Base-by-base conservation (phyloP, 2,888 invertebrate genomes). In the Meandrusa payeni region DNA sequence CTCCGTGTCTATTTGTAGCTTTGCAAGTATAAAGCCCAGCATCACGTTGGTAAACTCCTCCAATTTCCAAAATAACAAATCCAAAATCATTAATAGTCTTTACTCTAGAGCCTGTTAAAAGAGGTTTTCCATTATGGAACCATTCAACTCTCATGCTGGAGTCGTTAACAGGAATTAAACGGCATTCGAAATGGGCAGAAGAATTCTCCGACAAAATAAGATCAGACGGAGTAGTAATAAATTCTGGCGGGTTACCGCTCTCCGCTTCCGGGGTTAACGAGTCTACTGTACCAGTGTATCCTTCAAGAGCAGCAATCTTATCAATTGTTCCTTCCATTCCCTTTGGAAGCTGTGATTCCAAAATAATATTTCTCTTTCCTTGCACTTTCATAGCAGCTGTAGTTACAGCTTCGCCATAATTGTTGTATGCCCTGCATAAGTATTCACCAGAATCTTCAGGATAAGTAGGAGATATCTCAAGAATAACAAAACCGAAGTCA, bases 71-170 rank as follows among this genome's bases (percentile, higher is more conserved):
- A 57, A 98, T 97, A 3, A 98, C 98, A 73, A 97, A 98, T 40
- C 99, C 98, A 80, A 99, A 98, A 72, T 99, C 98, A 65, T 97
- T 96, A 57, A 97, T 97, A 0, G 98, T 97, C 79, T 98, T 98
- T 55, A 97, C 94, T 68, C 97, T 92, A 2, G 96, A 96, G 47
- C 97, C 96, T 42, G 96, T 94, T 74, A 95, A 91, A 47, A 99
- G 90, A 2, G 97, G 93, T 76, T 97, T 95, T 27, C 97, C 98
- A 73, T 99, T 97, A 68, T 97, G 97, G 92, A 92, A 98, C 98
- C 98, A 99, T 81, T 98, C 98, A 5, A 97, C 96, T 55, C 95
- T 90, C 94, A 97, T 95, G 65, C 95, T 96, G 2, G 96, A 94
- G 76, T 97, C 97, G 64, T 96, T 96, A 7, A 97, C 91, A 9